phyloP scores from a whole-genome alignment of 2,888 invertebrate species.

The Osmoderma eremita region DNA sequence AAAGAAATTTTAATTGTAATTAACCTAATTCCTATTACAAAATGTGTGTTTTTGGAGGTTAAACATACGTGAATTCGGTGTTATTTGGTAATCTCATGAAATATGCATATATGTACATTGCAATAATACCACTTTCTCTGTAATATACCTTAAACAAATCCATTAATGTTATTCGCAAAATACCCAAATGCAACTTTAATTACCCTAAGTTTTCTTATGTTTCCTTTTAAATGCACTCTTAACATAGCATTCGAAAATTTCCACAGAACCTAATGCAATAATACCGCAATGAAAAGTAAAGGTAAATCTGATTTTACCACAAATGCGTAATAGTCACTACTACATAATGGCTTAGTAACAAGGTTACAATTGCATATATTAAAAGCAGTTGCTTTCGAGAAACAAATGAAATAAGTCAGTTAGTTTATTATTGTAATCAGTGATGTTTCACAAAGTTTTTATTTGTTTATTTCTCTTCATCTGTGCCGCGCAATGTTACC shows the following conservation, averaged over 20 bases:
- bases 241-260: neutral
- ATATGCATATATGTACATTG: too few relatives aligned
- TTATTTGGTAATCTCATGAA: too few relatives aligned
- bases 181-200: too few relatives aligned
- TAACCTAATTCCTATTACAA: too few relatives aligned
- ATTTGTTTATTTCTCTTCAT: neutral
- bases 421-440: neutral
- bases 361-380: slow-evolving; percentile 11
- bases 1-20: too few relatives aligned
- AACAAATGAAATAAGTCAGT: slow-evolving; percentile 18
- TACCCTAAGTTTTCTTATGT: neutral
- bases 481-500: neutral
- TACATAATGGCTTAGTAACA: slow-evolving; percentile 3
- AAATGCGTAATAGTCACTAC: slow-evolving; percentile 23
- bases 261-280: neutral
- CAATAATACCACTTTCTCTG: too few relatives aligned
- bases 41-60: too few relatives aligned
- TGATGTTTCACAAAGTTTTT: neutral
- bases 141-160: too few relatives aligned
- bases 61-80: too few relatives aligned
- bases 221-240: neutral
- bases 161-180: too few relatives aligned
- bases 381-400: slow-evolving; percentile 1
- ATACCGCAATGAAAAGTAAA: slow-evolving; percentile 1
- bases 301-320: slow-evolving; percentile 10